These are phyloP conservation scores for Tangara arthus DNA, from an alignment of 2,797 vertebrate species.

Conservation along the genomic window DNA sequence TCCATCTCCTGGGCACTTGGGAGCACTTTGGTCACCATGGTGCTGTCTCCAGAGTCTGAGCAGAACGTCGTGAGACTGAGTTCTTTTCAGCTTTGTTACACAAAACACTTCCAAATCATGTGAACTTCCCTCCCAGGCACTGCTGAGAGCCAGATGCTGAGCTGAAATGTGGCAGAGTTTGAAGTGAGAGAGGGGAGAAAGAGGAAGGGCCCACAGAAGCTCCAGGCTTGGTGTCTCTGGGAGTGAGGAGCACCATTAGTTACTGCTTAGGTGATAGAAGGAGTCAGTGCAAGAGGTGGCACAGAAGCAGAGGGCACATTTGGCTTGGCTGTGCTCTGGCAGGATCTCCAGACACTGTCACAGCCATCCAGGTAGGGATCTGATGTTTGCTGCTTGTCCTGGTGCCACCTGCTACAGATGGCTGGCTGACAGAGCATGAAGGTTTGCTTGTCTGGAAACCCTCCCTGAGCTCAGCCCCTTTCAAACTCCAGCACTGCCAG, in stretches of 20 bases:
- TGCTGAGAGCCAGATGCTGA: constrained; percentile 45
- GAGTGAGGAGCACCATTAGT: background rate
- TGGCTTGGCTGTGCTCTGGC: background rate
- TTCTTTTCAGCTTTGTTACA: background rate
- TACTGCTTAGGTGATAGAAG: background rate
- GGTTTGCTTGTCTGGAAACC: background rate
- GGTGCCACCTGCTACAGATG: background rate
- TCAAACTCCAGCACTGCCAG: background rate
- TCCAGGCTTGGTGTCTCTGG: background rate
- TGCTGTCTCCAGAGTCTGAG: constrained; percentile 29
- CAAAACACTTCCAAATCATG: background rate
- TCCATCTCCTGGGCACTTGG: background rate
- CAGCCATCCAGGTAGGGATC: background rate
- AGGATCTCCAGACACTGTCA: background rate
- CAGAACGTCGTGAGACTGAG: background rate
- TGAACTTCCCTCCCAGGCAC: constrained; percentile 27
- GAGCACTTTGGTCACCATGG: background rate
- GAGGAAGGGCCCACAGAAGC: background rate
- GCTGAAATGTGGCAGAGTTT: constrained; percentile 18
- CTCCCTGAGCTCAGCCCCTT: background rate
- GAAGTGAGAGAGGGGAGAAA: background rate
- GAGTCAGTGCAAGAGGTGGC: background rate
- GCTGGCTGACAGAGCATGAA: background rate
- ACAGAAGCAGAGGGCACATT: background rate
- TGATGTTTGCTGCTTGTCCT: background rate